Conservation (phyloP, 2,888 invertebrate species). For the Thecocarcelia acutangulata region DNA sequence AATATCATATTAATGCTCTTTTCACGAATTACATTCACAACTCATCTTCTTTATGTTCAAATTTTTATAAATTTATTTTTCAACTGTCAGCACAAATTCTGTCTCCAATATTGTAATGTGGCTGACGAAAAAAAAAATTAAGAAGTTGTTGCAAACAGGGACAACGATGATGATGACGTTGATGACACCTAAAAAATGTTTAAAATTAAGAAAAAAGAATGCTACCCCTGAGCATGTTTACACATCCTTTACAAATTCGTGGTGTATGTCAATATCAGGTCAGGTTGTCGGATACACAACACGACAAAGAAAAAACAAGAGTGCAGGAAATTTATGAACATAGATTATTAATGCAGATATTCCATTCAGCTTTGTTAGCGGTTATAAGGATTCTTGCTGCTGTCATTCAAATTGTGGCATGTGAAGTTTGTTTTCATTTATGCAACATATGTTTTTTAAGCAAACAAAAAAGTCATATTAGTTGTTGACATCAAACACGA, state of each 20-base stretch:
- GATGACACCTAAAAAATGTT: conserved; percentile 54
- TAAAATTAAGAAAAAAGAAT: neutral
- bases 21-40: conserved; percentile 11
- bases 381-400: conserved; percentile 5
- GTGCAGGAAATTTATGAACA: conserved; percentile 1
- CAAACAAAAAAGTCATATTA: too few relatives aligned
- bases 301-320: conserved; percentile 9
- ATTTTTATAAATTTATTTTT: conserved; percentile 27
- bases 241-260: conserved; percentile 55
- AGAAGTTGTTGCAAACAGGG: conserved; percentile 1
- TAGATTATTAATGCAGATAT: conserved; percentile 27
- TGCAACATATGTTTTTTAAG: neutral
- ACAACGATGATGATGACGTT: conserved; percentile 35
- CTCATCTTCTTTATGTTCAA: conserved; percentile 21
- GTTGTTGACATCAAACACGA: too few relatives aligned
- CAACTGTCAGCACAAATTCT: conserved; percentile 55
- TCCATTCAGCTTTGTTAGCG: conserved; percentile 34
- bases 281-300: conserved; percentile 40
- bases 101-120: conserved; percentile 41
- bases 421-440: conserved; percentile 7
- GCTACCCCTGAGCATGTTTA: conserved; percentile 54
- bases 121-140: conserved; percentile 11
- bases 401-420: neutral
- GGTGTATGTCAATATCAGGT: conserved; percentile 66
- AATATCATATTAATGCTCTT: conserved; percentile 46